Evolutionary conservation across 2,888 invertebrate genomes (phyloP), one percentile per base, ranked within the genome.

Genomic region (Meta bourneti): DNA sequence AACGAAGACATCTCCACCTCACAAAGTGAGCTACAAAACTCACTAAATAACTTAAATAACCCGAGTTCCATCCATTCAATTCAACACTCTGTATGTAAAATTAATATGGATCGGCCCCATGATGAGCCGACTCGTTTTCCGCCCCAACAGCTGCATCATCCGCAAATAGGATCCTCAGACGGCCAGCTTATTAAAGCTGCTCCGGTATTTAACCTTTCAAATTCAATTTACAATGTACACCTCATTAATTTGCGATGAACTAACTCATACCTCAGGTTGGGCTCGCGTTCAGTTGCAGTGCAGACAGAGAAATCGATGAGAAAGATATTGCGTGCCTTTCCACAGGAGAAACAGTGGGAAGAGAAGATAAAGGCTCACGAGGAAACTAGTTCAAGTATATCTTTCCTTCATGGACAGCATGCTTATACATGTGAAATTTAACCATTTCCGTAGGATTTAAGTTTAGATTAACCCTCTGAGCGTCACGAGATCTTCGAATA

Each of bases 231-330:
- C 61, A 61, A 61, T 61, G 61, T 61, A 61, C 61, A 61, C 61
- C 61, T 61, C 61, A 61, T 61, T 61, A 61, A 61, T 61, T 61
- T 61, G 61, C 61, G 61, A 61, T 61, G 61, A 61, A 61, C 61
- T 61, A 61, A 61, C 61, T 61, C 61, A 61, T 61, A 61, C 61
- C 61, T 9, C 61, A 61, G 61, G 61, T 61, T 16, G 16, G 9
- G 61, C 4, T 34, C 34, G 34, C 34, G 34, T 34, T 34, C 34
- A 34, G 34, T 34, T 34, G 34, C 34, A 34, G 34, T 34, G 34
- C 34, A 34, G 34, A 34, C 61, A 11, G 61, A 5, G 13, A 16
- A 16, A 61, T 61, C 61, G 61, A 61, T 61, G 61, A 16, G 16
- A 16, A 61, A 61, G 61, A 61, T 61, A 11, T 9, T 34, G 34